These are phyloP conservation scores for Leucophenga maculata DNA, from an alignment of 2,888 invertebrate species.

Conservation along the genomic window DNA sequence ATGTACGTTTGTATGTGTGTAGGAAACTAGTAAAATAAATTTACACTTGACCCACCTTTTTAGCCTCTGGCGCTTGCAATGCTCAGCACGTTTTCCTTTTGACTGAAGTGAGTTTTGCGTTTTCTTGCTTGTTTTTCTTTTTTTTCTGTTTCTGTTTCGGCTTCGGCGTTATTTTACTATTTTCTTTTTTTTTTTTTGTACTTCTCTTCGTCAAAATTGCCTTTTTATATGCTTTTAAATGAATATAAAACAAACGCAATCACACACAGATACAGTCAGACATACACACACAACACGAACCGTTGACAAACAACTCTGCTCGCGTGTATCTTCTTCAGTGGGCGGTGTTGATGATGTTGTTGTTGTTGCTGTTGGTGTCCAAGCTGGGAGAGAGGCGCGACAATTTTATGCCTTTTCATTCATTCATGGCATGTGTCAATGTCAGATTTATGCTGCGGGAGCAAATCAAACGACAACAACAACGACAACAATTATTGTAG, in stretches of 20 bases:
- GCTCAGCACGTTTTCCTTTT: constrained; percentile 31
- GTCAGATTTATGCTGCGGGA: constrained; percentile 46
- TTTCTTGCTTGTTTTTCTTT: constrained; percentile 32
- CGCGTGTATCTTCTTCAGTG: constrained; percentile 25
- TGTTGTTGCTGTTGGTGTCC: constrained; percentile 36
- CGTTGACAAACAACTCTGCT: background rate
- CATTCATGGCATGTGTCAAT: constrained; percentile 63
- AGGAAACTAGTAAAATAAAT: constrained; percentile 57
- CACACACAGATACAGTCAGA: constrained; percentile 30
- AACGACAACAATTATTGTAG: background rate
- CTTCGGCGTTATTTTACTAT: constrained; percentile 27
- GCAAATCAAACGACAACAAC: background rate
- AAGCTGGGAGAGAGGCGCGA: constrained; percentile 25
- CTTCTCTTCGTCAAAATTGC: constrained; percentile 54
- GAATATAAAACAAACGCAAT: constrained; percentile 32
- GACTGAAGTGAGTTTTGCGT: constrained; percentile 5
- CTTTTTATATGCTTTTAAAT: constrained; percentile 58
- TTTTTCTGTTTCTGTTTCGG: constrained; percentile 45
- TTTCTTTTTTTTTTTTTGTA: constrained; percentile 42
- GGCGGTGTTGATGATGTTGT: background rate
- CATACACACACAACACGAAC: constrained; percentile 17
- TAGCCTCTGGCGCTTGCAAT: constrained; percentile 28
- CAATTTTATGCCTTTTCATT: constrained; percentile 58
- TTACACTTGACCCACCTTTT: constrained; percentile 70
- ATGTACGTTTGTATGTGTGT: constrained; percentile 43